phyloP scores from a whole-genome alignment of 2,888 invertebrate genomes.

The Ochlodes sylvanus region DNA sequence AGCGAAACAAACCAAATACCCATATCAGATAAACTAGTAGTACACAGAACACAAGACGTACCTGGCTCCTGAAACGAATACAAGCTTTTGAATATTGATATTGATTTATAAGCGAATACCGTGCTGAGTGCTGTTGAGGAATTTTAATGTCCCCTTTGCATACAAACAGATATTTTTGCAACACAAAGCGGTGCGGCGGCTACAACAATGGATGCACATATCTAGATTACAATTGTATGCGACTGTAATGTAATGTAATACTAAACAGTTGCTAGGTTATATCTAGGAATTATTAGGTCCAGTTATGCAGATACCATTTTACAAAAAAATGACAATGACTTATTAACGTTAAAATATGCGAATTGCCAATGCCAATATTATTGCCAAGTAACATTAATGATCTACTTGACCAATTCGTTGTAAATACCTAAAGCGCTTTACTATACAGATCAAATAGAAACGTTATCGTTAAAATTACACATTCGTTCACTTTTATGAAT shows the following conservation, averaged over 20 bases:
- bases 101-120: slow-evolving; percentile 60
- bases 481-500: too few species aligned
- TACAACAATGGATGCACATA: slow-evolving; percentile 59
- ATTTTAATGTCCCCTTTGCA: slow-evolving; percentile 75
- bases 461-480: too few species aligned
- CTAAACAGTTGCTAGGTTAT: slow-evolving; percentile 31
- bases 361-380: too few species aligned
- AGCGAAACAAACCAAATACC: not conserved
- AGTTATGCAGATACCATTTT: not conserved
- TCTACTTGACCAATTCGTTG: too few species aligned
- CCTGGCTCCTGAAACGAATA: slow-evolving; percentile 17
- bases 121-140: slow-evolving; percentile 52
- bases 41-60: not conserved
- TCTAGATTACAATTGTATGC: slow-evolving; percentile 62
- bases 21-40: slow-evolving; percentile 15
- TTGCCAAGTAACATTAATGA: too few species aligned
- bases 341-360: too few species aligned
- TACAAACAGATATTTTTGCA: slow-evolving; percentile 75
- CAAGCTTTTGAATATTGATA: slow-evolving; percentile 68
- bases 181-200: slow-evolving; percentile 50
- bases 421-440: too few species aligned
- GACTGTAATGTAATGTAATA: slow-evolving; percentile 44
- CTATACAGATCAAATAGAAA: too few species aligned
- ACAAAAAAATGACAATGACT: not conserved
- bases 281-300: slow-evolving; percentile 6